phyloP scores from a whole-genome alignment of 2,113 vertebrate genomes.

The Mesitornis unicolor region DNA sequence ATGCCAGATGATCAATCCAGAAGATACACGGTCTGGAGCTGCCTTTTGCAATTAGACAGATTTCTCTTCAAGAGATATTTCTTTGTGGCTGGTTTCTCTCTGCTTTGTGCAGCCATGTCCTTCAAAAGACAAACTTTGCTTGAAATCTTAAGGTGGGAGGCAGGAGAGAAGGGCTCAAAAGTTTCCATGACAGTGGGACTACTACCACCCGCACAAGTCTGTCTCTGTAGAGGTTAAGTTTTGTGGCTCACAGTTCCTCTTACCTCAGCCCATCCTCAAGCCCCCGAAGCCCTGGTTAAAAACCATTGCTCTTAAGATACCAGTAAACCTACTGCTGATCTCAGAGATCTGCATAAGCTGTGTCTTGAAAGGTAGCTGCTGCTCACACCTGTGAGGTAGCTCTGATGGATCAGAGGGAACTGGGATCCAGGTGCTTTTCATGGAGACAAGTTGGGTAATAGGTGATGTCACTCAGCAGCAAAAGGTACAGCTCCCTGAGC shows the following conservation, averaged over 20 bases:
- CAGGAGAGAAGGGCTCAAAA: background rate
- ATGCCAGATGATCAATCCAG: background rate
- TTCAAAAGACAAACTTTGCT: background rate
- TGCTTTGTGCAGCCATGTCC: background rate
- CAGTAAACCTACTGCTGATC: background rate
- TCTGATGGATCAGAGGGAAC: background rate
- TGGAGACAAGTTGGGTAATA: background rate
- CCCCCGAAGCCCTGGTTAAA: background rate
- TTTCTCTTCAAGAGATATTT: background rate
- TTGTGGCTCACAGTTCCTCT: background rate
- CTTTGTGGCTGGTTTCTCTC: background rate
- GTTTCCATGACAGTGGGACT: background rate
- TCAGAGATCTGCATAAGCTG: background rate
- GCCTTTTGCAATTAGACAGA: background rate
- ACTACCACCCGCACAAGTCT: background rate
- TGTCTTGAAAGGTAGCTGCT: background rate
- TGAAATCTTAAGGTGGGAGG: background rate
- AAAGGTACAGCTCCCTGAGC: background rate
- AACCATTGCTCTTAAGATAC: background rate
- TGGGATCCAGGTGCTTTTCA: background rate
- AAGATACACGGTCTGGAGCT: background rate
- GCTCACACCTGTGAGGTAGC: background rate
- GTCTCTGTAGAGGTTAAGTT: background rate
- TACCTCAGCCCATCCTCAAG: background rate
- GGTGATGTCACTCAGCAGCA: background rate